Conservation (phyloP, 2,797 vertebrate species). For the Danio tinwini region DNA sequence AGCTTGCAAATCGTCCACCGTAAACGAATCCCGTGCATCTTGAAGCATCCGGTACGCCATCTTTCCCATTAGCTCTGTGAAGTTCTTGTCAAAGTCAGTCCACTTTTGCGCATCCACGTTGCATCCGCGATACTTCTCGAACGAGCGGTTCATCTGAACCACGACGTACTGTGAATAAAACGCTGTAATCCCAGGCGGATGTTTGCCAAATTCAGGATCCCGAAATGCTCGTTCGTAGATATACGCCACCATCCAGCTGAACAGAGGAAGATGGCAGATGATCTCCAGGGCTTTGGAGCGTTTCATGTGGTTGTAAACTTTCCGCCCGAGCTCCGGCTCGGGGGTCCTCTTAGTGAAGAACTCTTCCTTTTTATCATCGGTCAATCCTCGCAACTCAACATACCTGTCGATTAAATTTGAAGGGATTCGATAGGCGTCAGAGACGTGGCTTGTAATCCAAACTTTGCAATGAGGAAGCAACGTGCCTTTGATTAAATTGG, state of each 20-base stretch:
- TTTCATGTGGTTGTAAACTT: slow-evolving; percentile 67
- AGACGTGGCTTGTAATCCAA: slow-evolving; percentile 75
- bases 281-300: slow-evolving; percentile 56
- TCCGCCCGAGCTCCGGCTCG: not conserved
- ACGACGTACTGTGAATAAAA: slow-evolving; percentile 71
- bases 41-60: slow-evolving; percentile 73
- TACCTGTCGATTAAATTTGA: slow-evolving; percentile 61
- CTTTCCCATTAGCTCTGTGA: slow-evolving; percentile 66
- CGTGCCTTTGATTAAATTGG: slow-evolving; percentile 76
- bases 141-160: slow-evolving; percentile 72
- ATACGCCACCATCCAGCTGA: slow-evolving; percentile 66
- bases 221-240: slow-evolving; percentile 62
- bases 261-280: slow-evolving; percentile 72
- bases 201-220: slow-evolving; percentile 11
- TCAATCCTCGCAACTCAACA: slow-evolving; percentile 75
- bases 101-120: slow-evolving; percentile 63
- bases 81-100: slow-evolving; percentile 53
- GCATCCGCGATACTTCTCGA: slow-evolving; percentile 66
- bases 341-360: slow-evolving; percentile 71
- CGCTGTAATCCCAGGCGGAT: slow-evolving; percentile 65
- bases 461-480: slow-evolving; percentile 68
- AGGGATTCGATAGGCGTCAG: slow-evolving; percentile 69
- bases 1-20: slow-evolving; percentile 63
- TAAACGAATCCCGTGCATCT: slow-evolving; percentile 63
- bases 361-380: slow-evolving; percentile 69